Conservation (phyloP, 2,113 vertebrate species). For the Chionodraco myersi region DNA sequence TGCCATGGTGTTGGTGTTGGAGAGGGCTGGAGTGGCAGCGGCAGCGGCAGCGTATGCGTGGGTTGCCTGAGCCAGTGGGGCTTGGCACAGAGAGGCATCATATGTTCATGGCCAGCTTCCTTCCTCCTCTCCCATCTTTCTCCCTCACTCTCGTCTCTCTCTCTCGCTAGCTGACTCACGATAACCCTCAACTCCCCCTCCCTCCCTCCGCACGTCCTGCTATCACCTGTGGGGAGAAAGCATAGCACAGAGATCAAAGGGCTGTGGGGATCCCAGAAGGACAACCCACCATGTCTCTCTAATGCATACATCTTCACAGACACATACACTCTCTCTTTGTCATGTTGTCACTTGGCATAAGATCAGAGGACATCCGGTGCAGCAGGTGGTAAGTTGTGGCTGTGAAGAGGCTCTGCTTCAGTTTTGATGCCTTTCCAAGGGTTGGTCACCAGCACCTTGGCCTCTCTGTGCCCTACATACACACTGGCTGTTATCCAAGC, state of each 20-base stretch:
- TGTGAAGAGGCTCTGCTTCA: slow-evolving; percentile 49
- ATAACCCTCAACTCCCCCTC: slow-evolving; percentile 22
- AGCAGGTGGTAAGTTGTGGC: slow-evolving; percentile 61
- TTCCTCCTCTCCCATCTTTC: slow-evolving; percentile 64
- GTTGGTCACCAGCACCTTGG: slow-evolving; percentile 51
- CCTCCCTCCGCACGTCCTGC: slow-evolving; percentile 5
- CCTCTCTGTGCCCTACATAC: slow-evolving; percentile 59
- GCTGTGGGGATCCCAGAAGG: slow-evolving; percentile 23
- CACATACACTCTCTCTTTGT: slow-evolving; percentile 51
- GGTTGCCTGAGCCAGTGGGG: slow-evolving; percentile 77
- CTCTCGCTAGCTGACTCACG: slow-evolving; percentile 16
- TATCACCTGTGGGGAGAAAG: slow-evolving; percentile 46
- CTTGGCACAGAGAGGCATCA: slow-evolving; percentile 78
- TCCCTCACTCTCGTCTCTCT: slow-evolving; percentile 24
- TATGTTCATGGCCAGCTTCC: slow-evolving; percentile 80
- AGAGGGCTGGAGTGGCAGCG: slow-evolving; percentile 74
- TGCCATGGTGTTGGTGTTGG: slow-evolving; percentile 75
- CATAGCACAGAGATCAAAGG: slow-evolving; percentile 67
- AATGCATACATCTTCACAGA: slow-evolving; percentile 12
- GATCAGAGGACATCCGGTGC: slow-evolving; percentile 67
- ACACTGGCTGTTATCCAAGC: slow-evolving; percentile 56
- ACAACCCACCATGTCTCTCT: slow-evolving; percentile 44
- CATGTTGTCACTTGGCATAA: slow-evolving; percentile 71
- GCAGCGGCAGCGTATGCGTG: slow-evolving; percentile 75
- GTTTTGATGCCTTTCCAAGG: slow-evolving; percentile 72